Evolutionary conservation across 2,888 invertebrate genomes (phyloP).

Genomic region (Melipona bicolor): DNA sequence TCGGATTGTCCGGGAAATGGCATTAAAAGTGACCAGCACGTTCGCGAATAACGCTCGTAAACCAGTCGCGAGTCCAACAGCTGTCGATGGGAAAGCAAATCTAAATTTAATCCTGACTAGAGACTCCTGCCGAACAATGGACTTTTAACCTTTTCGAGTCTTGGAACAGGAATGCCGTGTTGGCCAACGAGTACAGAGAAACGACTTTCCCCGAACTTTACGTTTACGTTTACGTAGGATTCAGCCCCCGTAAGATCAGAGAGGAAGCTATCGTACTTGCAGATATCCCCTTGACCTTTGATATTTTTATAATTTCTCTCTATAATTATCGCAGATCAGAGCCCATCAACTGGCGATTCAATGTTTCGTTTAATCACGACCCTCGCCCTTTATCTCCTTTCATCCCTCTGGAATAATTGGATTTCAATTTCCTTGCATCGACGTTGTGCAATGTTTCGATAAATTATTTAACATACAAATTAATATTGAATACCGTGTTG

Average conservation of each 20-base stretch:
- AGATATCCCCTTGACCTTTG: background rate
- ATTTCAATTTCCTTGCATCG: too few species aligned
- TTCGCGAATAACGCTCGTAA: constrained; percentile 79
- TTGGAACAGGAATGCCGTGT: background rate
- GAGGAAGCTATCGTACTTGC: too few species aligned
- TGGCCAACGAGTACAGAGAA: background rate
- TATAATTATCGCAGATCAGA: too few species aligned
- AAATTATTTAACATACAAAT: too few species aligned
- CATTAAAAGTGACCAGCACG: constrained; percentile 79
- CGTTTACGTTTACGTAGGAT: background rate
- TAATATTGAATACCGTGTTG: too few species aligned
- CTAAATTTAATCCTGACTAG: constrained; percentile 78
- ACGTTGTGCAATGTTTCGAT: too few species aligned
- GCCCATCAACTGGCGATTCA: too few species aligned
- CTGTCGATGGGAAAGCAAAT: constrained; percentile 82
- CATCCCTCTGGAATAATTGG: too few species aligned
- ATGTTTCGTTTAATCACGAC: too few species aligned
- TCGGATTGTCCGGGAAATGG: constrained; percentile 57
- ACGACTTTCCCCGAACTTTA: background rate
- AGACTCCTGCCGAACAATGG: constrained; percentile 39
- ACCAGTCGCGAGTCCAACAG: constrained; percentile 76
- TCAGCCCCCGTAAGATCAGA: too few species aligned
- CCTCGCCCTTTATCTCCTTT: too few species aligned
- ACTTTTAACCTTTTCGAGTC: constrained; percentile 32
- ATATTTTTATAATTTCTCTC: too few species aligned